phyloP scores from a whole-genome alignment of 2,113 vertebrate genomes.

The Epinephelus fuscoguttatus region DNA sequence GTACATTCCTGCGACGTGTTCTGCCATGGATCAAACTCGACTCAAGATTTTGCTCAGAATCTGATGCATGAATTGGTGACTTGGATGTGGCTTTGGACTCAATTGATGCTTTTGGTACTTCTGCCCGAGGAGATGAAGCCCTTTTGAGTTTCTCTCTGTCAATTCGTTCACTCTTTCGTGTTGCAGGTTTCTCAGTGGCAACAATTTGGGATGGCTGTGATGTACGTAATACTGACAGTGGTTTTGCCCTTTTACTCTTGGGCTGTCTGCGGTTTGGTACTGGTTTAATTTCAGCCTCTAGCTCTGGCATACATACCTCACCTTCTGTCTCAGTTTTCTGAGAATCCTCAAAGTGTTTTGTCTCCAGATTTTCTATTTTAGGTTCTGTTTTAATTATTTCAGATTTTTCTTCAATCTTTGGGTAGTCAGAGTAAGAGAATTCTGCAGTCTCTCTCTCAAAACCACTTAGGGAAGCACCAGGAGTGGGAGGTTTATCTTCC shows the following conservation, averaged over 20 bases:
- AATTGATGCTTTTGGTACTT: constrained; percentile 86
- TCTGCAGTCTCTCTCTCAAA: constrained; percentile 81
- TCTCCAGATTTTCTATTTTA: constrained; percentile 72
- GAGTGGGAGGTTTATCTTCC: constrained; percentile 89
- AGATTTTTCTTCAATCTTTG: constrained; percentile 79
- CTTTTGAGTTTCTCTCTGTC: constrained; percentile 95
- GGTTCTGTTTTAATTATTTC: constrained; percentile 82
- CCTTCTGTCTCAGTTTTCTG: constrained; percentile 80
- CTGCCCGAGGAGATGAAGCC: constrained; percentile 89
- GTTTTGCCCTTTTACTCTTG: constrained; percentile 93
- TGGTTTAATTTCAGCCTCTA: constrained; percentile 86
- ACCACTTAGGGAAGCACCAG: constrained; percentile 81
- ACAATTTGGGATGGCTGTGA: constrained; percentile 60
- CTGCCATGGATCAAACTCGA: constrained; percentile 89
- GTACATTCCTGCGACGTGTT: constrained; percentile 93
- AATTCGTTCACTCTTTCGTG: constrained; percentile 95
- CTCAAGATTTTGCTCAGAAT: constrained; percentile 88
- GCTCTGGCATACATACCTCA: constrained; percentile 80
- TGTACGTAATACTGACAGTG: constrained; percentile 82
- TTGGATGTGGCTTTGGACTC: constrained; percentile 89
- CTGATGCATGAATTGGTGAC: constrained; percentile 87
- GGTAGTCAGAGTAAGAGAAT: constrained; percentile 62
- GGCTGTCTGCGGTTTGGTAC: constrained; percentile 89
- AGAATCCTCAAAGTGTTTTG: constrained; percentile 59
- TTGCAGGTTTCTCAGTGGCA: constrained; percentile 89